Conservation (phyloP, 2,113 vertebrate genomes). For the Muntiacus muntjak region DNA sequence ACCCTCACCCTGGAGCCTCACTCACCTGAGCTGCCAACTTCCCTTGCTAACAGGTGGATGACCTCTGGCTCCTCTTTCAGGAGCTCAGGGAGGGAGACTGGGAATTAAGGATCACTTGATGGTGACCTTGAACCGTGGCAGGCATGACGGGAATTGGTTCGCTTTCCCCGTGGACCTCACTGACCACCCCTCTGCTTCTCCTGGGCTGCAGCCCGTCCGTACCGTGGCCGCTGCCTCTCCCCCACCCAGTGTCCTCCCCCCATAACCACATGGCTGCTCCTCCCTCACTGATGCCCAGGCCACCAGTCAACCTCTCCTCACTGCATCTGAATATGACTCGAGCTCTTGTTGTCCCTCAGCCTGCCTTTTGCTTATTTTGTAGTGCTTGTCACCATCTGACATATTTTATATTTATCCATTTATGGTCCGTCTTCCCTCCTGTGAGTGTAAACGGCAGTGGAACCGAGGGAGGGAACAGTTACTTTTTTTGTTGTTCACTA, state of each 20-base stretch:
- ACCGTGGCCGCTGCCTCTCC: not conserved
- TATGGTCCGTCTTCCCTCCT: not conserved
- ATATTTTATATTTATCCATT: not conserved
- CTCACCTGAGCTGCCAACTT: not conserved
- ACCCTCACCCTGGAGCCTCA: not conserved
- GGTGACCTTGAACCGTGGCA: not conserved
- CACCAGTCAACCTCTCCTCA: not conserved
- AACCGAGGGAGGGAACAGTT: no score
- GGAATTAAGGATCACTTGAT: not conserved
- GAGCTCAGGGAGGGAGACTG: not conserved
- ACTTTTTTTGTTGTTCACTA: not conserved
- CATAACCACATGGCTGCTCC: accelerated
- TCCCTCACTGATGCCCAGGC: accelerated
- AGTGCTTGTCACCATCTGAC: accelerated
- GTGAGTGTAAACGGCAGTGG: accelerated
- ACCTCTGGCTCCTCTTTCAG: not conserved
- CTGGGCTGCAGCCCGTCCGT: not conserved
- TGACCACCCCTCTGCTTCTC: not conserved
- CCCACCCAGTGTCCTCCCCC: accelerated
- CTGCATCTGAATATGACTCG: accelerated
- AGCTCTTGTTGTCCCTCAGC: no score
- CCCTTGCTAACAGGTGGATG: not conserved
- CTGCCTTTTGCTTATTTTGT: not conserved
- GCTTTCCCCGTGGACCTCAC: not conserved
- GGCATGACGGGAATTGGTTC: accelerated